Evolutionary conservation across 2,797 vertebrate genomes (phyloP), one percentile per base, ranked within the genome.

Genomic region (Gallinago nigripennis): DNA sequence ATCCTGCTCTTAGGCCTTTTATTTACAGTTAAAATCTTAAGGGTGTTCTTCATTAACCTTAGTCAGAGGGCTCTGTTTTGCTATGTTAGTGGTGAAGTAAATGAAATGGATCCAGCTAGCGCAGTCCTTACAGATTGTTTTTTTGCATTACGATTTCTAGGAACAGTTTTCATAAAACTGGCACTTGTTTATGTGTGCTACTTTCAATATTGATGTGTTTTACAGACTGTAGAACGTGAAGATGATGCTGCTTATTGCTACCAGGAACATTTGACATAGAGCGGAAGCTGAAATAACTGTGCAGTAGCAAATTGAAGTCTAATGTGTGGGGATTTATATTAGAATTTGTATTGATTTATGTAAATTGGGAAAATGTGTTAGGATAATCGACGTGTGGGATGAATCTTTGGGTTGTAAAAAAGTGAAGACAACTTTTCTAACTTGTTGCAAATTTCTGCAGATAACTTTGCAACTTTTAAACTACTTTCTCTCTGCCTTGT

Each of bases 401-500:
- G 50, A 77, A 54, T 20, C 54, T 92, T 56, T 86, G 86, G 50
- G 56, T 69, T 95, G 21, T 23, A 37, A 68, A 94, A 75, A 95
- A 96, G 78, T 78, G 43, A 86, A 93, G 95, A 95, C 96, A 95
- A 95, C 78, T 95, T 94, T 97, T 95, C 92, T 98, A 92, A 97
- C 88, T 94, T 96, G 90, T 88, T 96, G 94, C 92, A 92, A 75
- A 94, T 96, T 82, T 96, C 94, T 97, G 92, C 94, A 95, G 88
- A 86, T 96, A 91, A 96, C 97, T 97, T 97, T 98, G 95, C 97
- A 97, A 96, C 97, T 97, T 98, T 97, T 98, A 98, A 98, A 98
- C 97, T 97, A 97, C 97, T 97, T 97, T 98, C 93, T 98, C 97
- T 98, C 98, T 98, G 97, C 97, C 97, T 98, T 98, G 96, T 99